Evolutionary conservation across 1,140 invertebrate species (phyloP).

Genomic region (Calephelis virginiensis): DNA sequence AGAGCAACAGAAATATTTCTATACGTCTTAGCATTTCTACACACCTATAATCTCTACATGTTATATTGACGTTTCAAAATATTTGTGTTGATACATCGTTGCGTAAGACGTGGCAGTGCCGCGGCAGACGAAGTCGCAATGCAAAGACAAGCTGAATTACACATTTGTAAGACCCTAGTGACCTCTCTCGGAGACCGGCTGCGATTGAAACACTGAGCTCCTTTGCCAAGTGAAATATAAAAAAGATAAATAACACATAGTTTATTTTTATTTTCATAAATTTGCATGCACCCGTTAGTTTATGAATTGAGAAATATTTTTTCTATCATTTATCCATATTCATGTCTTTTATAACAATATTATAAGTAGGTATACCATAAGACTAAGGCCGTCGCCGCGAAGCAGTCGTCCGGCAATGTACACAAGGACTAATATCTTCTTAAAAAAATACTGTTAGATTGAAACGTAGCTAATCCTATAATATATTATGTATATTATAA

Average conservation of each 20-base stretch:
- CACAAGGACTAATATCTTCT: conserved; percentile 77
- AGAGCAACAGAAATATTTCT: not conserved
- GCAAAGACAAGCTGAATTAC: conserved; percentile 42
- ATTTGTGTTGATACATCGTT: conserved; percentile 1
- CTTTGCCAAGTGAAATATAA: conserved; percentile 72
- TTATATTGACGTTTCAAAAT: conserved; percentile 12
- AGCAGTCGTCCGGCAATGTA: conserved; percentile 65
- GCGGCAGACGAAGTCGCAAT: conserved; percentile 27
- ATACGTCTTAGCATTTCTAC: conserved; percentile 6
- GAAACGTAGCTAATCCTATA: conserved; percentile 76
- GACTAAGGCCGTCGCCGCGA: conserved; percentile 62
- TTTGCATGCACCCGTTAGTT: conserved; percentile 76
- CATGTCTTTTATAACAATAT: conserved; percentile 75
- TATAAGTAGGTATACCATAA: conserved; percentile 74
- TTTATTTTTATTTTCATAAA: conserved; percentile 69
- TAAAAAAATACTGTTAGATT: conserved; percentile 79
- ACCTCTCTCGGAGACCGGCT: conserved; percentile 48
- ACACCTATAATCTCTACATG: conserved; percentile 18
- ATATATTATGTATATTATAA: conserved; percentile 73
- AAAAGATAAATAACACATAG: conserved; percentile 78
- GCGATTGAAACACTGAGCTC: conserved; percentile 69
- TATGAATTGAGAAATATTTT: conserved; percentile 76
- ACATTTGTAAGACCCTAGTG: conserved; percentile 44
- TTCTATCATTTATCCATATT: conserved; percentile 73
- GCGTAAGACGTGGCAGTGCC: conserved; percentile 23